Evolutionary conservation across 2,797 vertebrate species (phyloP).

Genomic region (Anableps anableps): DNA sequence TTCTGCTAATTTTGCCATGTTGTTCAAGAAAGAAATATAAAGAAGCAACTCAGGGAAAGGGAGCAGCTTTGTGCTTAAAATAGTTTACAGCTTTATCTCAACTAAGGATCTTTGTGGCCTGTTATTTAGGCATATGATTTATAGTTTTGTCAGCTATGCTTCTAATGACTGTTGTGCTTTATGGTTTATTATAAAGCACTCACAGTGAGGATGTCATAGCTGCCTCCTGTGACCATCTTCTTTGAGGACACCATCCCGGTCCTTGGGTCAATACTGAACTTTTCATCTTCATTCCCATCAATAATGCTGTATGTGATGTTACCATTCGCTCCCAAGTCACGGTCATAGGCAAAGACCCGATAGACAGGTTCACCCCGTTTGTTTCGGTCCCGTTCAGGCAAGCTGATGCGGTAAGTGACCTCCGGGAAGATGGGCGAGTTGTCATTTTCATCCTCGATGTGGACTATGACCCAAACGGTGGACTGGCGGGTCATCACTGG

Average conservation of each 20-base stretch:
- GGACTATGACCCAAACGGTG: constrained; percentile 91
- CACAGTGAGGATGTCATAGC: constrained; percentile 93
- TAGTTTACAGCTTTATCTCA: neutral
- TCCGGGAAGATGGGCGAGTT: constrained; percentile 93
- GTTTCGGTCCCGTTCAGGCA: constrained; percentile 89
- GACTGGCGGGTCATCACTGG: constrained; percentile 87
- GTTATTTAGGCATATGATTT: neutral
- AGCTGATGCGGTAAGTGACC: constrained; percentile 89
- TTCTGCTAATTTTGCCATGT: constrained; percentile 16
- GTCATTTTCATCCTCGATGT: constrained; percentile 95
- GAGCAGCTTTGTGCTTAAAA: neutral
- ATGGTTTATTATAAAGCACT: constrained; percentile 49
- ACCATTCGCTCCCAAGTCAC: constrained; percentile 90
- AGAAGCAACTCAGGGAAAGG: constrained; percentile 13
- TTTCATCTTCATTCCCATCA: constrained; percentile 90
- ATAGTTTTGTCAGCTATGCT: neutral
- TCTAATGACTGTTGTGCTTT: neutral
- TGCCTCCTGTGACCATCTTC: constrained; percentile 90
- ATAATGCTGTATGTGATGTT: constrained; percentile 96
- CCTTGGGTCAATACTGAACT: constrained; percentile 93
- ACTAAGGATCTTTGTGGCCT: neutral
- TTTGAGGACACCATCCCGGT: constrained; percentile 93
- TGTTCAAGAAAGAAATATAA: neutral
- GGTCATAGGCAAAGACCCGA: constrained; percentile 90
- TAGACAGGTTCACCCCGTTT: constrained; percentile 89